Conservation (phyloP, 2,113 vertebrate species). For the Eulacestoma nigropectus region DNA sequence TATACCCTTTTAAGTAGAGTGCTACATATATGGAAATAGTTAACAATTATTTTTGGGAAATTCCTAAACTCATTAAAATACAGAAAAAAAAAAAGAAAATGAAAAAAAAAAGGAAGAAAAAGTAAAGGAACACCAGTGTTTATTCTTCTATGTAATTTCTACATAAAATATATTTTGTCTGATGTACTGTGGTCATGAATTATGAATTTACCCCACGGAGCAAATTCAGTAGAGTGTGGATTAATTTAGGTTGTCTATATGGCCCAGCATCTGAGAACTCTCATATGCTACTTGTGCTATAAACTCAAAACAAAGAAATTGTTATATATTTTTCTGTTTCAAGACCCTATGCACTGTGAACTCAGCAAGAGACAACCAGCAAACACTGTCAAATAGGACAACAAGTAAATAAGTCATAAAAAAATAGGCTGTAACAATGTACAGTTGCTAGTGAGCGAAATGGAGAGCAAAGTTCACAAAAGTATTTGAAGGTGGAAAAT, state of each 20-base stretch:
- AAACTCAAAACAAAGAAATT: neutral
- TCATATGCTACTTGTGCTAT: neutral
- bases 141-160: neutral
- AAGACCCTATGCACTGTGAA: neutral
- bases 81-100: fast-evolving
- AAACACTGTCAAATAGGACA: neutral
- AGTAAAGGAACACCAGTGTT: neutral
- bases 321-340: neutral
- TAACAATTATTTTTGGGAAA: fast-evolving
- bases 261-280: neutral
- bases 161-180: neutral
- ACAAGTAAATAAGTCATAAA: neutral
- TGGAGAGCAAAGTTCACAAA: neutral
- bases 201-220: neutral
- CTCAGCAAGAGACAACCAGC: neutral
- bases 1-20: neutral
- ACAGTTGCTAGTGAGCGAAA: neutral
- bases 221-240: neutral
- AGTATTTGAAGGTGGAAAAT: neutral
- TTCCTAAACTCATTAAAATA: neutral
- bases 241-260: neutral
- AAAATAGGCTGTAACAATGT: neutral
- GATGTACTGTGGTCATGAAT: neutral
- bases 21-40: neutral
- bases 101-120: too few species aligned